A percentile compares a stretch with the other conserved stretches of the same genome.
Evolutionary conservation across 37 sponge, comb jelly and placozoan genomes (phyloP).

Genomic region (Bolinopsis microptera): DNA sequence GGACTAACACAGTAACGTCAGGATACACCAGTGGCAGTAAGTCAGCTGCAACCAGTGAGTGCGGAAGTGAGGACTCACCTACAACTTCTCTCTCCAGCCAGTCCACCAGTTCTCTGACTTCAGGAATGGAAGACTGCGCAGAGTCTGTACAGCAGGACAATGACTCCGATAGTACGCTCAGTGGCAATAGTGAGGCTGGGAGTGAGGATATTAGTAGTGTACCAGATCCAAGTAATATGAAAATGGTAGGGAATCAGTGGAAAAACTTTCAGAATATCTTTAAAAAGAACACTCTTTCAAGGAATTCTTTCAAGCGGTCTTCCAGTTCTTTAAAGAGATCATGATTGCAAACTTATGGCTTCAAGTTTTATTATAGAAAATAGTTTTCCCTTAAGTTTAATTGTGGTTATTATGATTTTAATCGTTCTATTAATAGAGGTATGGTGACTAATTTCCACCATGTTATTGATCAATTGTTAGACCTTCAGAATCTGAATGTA

Average conservation of each 20-base stretch:
- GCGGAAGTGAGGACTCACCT: neutral
- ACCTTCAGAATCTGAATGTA: neutral
- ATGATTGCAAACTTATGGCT: neutral
- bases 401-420: no score
- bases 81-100: neutral
- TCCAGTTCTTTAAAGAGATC: neutral
- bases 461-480: no score
- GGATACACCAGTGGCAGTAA: neutral
- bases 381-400: neutral
- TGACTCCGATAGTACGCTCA: slow-evolving; percentile 43
- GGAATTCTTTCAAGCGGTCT: neutral
- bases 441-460: neutral
- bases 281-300: neutral
- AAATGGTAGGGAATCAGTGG: neutral
- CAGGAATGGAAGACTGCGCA: neutral
- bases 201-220: no score
- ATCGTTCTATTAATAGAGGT: no score
- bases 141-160: neutral
- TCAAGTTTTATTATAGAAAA: neutral
- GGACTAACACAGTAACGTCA: neutral
- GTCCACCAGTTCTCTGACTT: neutral
- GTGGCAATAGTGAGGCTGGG: neutral
- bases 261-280: slow-evolving; percentile 30
- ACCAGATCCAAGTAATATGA: neutral
- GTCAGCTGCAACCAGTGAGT: neutral